A percentile compares a stretch with the other conserved stretches of the same genome.
phyloP scores from a whole-genome alignment of 2,113 vertebrate genomes.

The Puntigrus tetrazona region DNA sequence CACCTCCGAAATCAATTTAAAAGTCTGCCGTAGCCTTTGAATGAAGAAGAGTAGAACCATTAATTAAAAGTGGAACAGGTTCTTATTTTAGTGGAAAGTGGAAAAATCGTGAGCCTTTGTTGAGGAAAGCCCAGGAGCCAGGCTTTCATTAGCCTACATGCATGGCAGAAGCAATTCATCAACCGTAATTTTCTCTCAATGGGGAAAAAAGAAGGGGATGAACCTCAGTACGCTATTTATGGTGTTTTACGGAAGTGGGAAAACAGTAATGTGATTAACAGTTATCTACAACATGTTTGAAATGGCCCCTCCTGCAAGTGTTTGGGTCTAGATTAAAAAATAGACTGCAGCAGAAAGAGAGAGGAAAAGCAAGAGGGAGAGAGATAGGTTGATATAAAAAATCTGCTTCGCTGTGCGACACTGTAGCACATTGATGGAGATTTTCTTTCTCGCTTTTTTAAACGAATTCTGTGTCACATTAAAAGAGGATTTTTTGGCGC shows the following conservation, averaged over 20 bases:
- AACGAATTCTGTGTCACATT: constrained; percentile 73
- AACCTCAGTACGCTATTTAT: constrained; percentile 81
- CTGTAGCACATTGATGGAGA: constrained; percentile 39
- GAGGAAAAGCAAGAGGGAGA: constrained; percentile 45
- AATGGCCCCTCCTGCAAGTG: constrained; percentile 75
- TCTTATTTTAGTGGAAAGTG: constrained; percentile 80
- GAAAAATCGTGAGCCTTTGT: constrained; percentile 78
- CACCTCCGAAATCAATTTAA: constrained; percentile 73
- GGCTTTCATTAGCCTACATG: constrained; percentile 81
- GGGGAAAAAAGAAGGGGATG: constrained; percentile 77
- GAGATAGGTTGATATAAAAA: constrained; percentile 26
- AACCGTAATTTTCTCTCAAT: constrained; percentile 79
- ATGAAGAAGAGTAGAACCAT: constrained; percentile 75
- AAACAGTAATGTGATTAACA: constrained; percentile 83
- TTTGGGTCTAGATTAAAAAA: constrained; percentile 72
- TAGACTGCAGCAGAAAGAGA: constrained; percentile 61
- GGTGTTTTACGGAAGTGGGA: constrained; percentile 81
- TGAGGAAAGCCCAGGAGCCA: constrained; percentile 80
- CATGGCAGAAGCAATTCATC: constrained; percentile 82
- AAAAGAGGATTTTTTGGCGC: constrained; percentile 65
- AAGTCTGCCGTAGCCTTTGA: constrained; percentile 71
- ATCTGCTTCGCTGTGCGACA: constrained; percentile 17
- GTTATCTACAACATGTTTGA: constrained; percentile 81
- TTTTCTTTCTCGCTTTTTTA: constrained; percentile 55
- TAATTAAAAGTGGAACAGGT: constrained; percentile 84